Evolutionary conservation across 64 coral and sea anemone species (phyloP).

Genomic region (Trachythela sp.): DNA sequence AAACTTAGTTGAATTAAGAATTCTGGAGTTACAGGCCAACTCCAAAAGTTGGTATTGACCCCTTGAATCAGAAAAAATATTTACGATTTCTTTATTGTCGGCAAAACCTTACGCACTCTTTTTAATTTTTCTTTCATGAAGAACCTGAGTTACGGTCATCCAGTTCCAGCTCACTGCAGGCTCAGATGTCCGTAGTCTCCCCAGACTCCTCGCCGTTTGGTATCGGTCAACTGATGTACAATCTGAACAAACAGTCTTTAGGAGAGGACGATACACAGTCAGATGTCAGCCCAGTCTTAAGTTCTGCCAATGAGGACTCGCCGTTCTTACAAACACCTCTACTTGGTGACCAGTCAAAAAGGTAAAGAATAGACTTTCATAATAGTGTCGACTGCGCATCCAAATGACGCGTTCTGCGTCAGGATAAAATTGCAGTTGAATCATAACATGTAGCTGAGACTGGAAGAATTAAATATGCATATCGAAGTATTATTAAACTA

Average conservation of each 20-base stretch:
- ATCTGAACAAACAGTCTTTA: conserved; percentile 1
- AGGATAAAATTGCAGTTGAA: no score
- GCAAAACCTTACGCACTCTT: no score
- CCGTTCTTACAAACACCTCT: not conserved
- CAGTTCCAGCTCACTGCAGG: not conserved
- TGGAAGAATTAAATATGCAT: no score
- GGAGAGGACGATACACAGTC: not conserved
- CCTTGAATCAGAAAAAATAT: no score
- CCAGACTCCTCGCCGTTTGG: not conserved
- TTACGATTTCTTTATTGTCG: no score
- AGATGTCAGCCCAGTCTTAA: not conserved
- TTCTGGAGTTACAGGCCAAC: no score
- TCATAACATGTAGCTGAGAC: no score
- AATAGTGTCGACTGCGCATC: no score
- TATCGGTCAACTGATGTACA: conserved; percentile 20
- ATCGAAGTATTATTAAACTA: no score
- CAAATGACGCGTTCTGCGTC: no score
- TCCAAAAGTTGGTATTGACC: no score
- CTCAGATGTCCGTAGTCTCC: not conserved
- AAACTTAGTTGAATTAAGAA: no score
- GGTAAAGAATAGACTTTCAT: not conserved
- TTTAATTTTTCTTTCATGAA: not conserved
- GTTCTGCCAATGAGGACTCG: not conserved
- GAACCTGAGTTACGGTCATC: not conserved
- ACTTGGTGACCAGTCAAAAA: not conserved